Evolutionary conservation across 1,140 invertebrate genomes (phyloP), one percentile per base, ranked within the genome.

Genomic region (Diorhabda elongata): DNA sequence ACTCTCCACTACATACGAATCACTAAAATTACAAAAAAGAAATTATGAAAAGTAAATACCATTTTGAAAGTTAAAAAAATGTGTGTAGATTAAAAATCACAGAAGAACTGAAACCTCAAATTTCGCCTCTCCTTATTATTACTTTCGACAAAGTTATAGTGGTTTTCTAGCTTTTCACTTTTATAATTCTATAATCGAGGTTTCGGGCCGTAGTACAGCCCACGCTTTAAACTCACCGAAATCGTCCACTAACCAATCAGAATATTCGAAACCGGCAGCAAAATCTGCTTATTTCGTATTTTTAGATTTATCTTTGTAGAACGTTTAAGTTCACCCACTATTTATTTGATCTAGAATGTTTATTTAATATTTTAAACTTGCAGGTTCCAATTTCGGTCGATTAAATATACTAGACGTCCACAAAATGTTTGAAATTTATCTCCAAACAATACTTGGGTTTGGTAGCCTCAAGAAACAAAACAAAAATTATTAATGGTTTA

Each of bases 191-290:
- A 57, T 59, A 60, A 67, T 67, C 57, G 44, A 44, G 26, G 26
- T 67, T 67, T 67, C 65, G 47, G 42, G 44, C 5, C 58, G 58
- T 67, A 64, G 44, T 11, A 8, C 57, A 9, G n/a, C 58, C 65
- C 58, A 67, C 65, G 58, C 65, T 44, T 11, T 11, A 45, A 9
- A 5, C 57, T 52, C 42, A 3, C 58, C 44, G 57, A 67, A 67
- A 67, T 44, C 65, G 57, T 60, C 7, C 7, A 11, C 11, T 56
- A 45, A 41, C 65, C 65, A 67, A 67, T 67, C 42, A 45, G 58
- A 60, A 60, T 67, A 59, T 67, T 67, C 42, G 65, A 67, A 67
- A 67, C 26, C 65, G 42, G 65, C 43, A 67, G 65, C 65, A 67
- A 67, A 60, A 44, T 67, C 65, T 42, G n/a, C 9, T 52, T 42